These are phyloP conservation scores for Caenorhabditis brenneri DNA, from an alignment of 1,140 invertebrate genomes.

Conservation along the genomic window DNA sequence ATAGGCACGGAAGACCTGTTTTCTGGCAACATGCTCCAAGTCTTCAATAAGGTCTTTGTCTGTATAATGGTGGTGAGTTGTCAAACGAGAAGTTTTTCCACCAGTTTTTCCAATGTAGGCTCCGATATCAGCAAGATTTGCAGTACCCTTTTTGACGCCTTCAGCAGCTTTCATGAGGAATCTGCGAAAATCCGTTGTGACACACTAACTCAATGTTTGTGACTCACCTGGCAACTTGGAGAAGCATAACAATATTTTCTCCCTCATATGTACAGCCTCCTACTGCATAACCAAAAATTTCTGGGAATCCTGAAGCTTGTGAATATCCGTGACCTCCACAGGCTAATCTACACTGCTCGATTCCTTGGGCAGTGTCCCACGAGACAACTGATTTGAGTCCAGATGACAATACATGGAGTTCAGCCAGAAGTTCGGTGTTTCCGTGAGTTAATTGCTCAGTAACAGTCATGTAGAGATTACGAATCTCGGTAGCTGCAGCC, in stretches of 20 bases:
- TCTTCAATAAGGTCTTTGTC: slow-evolving; percentile 60
- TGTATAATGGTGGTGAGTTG: background rate
- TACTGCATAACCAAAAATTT: slow-evolving; percentile 79
- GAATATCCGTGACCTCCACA: slow-evolving; percentile 93
- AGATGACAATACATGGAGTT: slow-evolving; percentile 84
- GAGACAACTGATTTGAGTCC: slow-evolving; percentile 87
- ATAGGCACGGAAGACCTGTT: slow-evolving; percentile 57
- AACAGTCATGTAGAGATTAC: slow-evolving; percentile 78
- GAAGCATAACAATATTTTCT: slow-evolving; percentile 87
- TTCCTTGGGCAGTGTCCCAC: slow-evolving; percentile 78
- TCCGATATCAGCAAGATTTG: background rate
- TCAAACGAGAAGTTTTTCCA: background rate
- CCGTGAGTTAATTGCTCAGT: slow-evolving; percentile 3
- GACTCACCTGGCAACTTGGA: slow-evolving; percentile 83
- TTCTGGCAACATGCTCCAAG: slow-evolving; percentile 71
- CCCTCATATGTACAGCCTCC: slow-evolving; percentile 91
- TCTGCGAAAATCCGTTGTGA: background rate
- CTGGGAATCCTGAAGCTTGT: slow-evolving; percentile 82
- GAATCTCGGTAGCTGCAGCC: slow-evolving; percentile 79
- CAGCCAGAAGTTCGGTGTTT: slow-evolving; percentile 55
- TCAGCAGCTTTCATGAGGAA: slow-evolving; percentile 60
- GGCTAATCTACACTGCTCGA: slow-evolving; percentile 82
- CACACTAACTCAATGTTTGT: background rate
- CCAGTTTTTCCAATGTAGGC: slow-evolving; percentile 24
- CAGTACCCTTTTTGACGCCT: slow-evolving; percentile 52